These are phyloP conservation scores for Ctenochaetus hawaiiensis DNA, from an alignment of 2,797 vertebrate genomes.

Conservation along the genomic window DNA sequence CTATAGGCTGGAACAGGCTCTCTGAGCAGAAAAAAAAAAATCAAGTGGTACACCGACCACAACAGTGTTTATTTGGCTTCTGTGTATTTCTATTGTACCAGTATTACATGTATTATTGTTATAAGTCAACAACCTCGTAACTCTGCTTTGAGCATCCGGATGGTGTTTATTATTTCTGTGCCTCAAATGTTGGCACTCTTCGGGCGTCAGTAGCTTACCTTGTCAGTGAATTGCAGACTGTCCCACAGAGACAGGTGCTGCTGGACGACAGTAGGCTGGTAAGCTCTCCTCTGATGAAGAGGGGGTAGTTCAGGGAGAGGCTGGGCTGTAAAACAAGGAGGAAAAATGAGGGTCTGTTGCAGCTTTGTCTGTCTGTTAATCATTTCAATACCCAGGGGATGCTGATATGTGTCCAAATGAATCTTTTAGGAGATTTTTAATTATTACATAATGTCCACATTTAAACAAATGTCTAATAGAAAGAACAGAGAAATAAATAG, in stretches of 20 bases:
- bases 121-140: conserved; percentile 23
- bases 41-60: neutral
- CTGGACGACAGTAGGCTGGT: conserved; percentile 70
- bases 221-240: conserved; percentile 75
- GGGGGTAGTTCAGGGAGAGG: conserved; percentile 73
- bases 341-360: neutral
- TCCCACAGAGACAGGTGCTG: conserved; percentile 84
- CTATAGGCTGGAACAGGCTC: neutral
- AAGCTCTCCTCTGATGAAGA: conserved; percentile 54
- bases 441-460: neutral
- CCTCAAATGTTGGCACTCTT: neutral
- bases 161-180: conserved; percentile 13
- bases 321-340: conserved; percentile 64
- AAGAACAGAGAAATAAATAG: neutral
- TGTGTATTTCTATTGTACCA: neutral
- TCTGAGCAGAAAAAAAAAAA: neutral
- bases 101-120: neutral
- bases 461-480: neutral
- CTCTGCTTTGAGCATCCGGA: neutral
- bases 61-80: conserved; percentile 16
- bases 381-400: too few relatives aligned
- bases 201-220: conserved; percentile 57
- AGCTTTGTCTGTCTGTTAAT: neutral
- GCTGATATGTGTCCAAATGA: too few relatives aligned
- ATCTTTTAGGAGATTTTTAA: too few relatives aligned